Conservation (phyloP, 2,113 vertebrate genomes). For the Pundamilia nyererei region DNA sequence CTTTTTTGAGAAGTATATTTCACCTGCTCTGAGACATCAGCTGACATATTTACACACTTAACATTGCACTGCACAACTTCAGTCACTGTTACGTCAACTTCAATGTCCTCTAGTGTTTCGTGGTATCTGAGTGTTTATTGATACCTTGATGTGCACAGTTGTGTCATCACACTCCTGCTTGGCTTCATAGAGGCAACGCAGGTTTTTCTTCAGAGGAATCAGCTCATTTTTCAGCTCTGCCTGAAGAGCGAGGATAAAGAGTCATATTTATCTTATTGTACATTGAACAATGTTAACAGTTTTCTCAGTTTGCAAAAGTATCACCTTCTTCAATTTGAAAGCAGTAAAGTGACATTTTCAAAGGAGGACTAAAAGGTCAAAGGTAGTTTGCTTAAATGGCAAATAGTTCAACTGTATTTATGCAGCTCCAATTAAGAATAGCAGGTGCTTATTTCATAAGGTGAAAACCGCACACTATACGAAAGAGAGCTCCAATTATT, state of each 20-base stretch:
- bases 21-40: neutral
- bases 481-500: neutral
- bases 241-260: constrained; percentile 14
- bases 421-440: neutral
- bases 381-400: neutral
- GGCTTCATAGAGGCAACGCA: constrained; percentile 70
- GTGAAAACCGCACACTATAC: neutral
- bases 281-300: neutral
- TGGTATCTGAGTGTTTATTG: constrained; percentile 27
- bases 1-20: neutral
- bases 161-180: constrained; percentile 76
- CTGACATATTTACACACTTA: neutral
- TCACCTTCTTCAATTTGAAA: neutral
- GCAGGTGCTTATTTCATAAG: neutral
- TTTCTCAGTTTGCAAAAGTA: neutral
- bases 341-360: neutral
- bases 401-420: neutral
- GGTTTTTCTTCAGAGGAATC: constrained; percentile 67
- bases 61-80: neutral
- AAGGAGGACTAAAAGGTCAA: neutral
- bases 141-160: constrained; percentile 75
- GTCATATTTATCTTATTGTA: neutral
- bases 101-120: neutral
- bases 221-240: constrained; percentile 62
- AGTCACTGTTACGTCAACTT: neutral